These are phyloP conservation scores for Anadara kagoshimensis DNA, from an alignment of 1,140 invertebrate genomes.

Conservation along the genomic window DNA sequence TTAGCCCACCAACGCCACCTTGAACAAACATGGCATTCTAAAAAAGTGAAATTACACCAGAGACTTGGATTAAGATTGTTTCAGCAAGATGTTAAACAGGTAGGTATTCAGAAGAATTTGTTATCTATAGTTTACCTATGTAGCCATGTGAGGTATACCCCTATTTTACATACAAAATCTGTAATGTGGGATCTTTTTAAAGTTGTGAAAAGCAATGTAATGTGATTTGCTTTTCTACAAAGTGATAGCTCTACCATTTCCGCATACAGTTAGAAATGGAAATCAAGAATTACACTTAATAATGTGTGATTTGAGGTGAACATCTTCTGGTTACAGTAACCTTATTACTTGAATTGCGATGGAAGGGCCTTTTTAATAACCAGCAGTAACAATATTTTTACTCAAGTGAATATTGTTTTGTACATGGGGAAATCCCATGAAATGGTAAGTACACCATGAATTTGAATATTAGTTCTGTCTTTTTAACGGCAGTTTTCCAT, in stretches of 20 bases:
- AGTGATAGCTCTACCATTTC: neutral
- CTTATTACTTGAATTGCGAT: too few species aligned
- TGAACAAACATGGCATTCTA: conserved; percentile 94
- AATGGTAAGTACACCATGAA: too few species aligned
- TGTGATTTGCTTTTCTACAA: neutral
- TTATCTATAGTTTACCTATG: neutral
- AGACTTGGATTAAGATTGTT: conserved; percentile 93
- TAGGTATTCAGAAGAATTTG: conserved; percentile 18
- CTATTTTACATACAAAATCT: neutral
- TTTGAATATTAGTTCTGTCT: too few species aligned
- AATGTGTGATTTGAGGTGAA: too few species aligned
- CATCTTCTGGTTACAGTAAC: too few species aligned
- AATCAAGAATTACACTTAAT: neutral
- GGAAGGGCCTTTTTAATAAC: too few species aligned
- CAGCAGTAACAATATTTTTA: too few species aligned
- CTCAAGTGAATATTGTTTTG: too few species aligned
- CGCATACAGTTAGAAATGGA: neutral
- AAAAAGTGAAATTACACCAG: conserved; percentile 95
- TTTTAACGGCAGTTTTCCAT: too few species aligned
- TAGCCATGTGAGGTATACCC: neutral
- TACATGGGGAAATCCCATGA: too few species aligned
- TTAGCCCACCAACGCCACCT: conserved; percentile 93
- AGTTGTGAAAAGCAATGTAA: neutral
- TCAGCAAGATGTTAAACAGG: conserved; percentile 90
- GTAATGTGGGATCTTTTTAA: neutral